Conservation (phyloP, 2,113 vertebrate species). For the Alethe diademata region DNA sequence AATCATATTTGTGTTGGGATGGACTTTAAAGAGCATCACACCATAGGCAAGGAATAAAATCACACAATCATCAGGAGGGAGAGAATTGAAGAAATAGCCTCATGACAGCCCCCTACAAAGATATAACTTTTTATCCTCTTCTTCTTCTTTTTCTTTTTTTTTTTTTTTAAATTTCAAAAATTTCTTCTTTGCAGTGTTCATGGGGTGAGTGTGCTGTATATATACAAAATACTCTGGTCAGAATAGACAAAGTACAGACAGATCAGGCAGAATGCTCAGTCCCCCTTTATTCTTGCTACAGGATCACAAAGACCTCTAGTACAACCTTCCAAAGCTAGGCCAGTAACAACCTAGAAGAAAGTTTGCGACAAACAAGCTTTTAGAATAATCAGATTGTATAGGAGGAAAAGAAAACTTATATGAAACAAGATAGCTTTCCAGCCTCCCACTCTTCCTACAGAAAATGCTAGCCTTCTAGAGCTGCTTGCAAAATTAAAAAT, state of each 20-base stretch:
- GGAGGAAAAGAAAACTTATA: background rate
- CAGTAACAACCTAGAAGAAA: background rate
- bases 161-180: too few species aligned
- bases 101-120: accelerated
- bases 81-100: background rate
- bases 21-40: background rate
- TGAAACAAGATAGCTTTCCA: background rate
- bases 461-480: background rate
- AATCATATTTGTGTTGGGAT: background rate
- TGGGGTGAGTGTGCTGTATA: background rate
- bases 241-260: background rate
- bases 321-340: background rate
- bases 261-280: background rate
- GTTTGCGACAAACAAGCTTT: background rate
- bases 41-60: background rate
- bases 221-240: background rate
- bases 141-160: accelerated
- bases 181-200: accelerated
- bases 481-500: background rate
- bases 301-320: background rate
- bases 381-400: background rate
- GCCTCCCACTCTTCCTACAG: background rate
- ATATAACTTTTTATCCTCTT: accelerated
- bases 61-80: background rate
- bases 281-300: background rate